These are phyloP conservation scores for Phylloscopus trochilus DNA, from an alignment of 2,113 vertebrate genomes.

Conservation along the genomic window DNA sequence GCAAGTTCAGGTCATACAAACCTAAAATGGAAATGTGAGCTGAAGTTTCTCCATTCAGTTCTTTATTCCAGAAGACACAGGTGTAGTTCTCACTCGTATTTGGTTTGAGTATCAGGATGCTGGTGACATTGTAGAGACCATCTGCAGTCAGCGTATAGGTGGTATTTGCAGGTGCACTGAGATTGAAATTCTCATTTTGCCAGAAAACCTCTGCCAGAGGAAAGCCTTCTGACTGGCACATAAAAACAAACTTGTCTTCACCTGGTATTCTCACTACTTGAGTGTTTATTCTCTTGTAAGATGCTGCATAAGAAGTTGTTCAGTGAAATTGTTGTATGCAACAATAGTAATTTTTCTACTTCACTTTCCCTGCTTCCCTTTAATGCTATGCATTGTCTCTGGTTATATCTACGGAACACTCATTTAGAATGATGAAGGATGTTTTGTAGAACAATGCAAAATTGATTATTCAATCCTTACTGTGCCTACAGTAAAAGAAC, in stretches of 20 bases:
- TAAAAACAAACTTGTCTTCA: conserved; percentile 65
- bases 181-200: conserved; percentile 48
- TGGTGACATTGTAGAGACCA: conserved; percentile 79
- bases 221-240: conserved; percentile 81
- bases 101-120: conserved; percentile 65
- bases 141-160: conserved; percentile 56
- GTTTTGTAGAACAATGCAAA: not conserved
- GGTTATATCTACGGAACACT: not conserved
- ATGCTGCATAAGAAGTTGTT: conserved; percentile 43
- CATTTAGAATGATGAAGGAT: not conserved
- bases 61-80: conserved; percentile 74
- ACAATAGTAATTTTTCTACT: not conserved
- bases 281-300: conserved; percentile 67
- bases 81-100: conserved; percentile 73
- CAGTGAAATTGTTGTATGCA: not conserved
- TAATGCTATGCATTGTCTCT: not conserved
- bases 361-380: not conserved
- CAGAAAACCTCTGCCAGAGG: conserved; percentile 77
- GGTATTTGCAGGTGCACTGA: conserved; percentile 60
- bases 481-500: not conserved
- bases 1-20: not conserved
- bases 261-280: not conserved
- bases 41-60: conserved; percentile 33
- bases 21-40: conserved; percentile 25
- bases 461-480: not conserved